Percentiles rank a stretch among this genome's conserved stretches.
Conservation (phyloP, 2,797 vertebrate genomes). For the Amblyraja radiata region DNA sequence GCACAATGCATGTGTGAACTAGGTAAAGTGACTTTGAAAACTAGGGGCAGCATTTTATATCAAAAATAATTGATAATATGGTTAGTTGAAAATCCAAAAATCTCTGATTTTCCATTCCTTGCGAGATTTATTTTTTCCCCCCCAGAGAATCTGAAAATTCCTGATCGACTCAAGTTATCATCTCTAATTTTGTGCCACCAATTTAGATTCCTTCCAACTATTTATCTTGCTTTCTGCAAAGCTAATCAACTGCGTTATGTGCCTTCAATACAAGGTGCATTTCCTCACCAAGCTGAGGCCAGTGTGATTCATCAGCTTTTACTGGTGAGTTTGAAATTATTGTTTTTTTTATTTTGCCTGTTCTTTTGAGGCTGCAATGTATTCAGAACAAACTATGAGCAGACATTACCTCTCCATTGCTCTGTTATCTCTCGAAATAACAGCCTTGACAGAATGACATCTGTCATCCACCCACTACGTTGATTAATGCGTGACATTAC, state of each 20-base stretch:
- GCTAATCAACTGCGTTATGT: background rate
- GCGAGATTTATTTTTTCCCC: background rate
- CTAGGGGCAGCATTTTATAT: background rate
- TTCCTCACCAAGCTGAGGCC: too few relatives aligned
- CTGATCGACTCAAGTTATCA: background rate
- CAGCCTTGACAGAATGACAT: conserved; percentile 12
- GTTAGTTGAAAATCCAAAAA: background rate
- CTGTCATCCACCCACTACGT: background rate
- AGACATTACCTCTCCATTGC: background rate
- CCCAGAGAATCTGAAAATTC: background rate
- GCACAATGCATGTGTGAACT: background rate
- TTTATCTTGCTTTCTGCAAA: background rate
- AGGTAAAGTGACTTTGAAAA: background rate
- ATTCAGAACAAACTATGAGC: background rate
- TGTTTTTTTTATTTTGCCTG: background rate
- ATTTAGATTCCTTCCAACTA: background rate
- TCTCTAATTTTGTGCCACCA: background rate
- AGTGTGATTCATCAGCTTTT: background rate
- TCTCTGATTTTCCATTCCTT: background rate
- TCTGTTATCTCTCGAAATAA: conserved; percentile 6
- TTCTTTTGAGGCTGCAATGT: background rate
- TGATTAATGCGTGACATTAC: background rate
- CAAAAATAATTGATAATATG: too few relatives aligned
- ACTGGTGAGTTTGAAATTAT: background rate
- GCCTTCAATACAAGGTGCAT: background rate